These are phyloP conservation scores for Bettongia penicillata DNA, from an alignment of 2,113 vertebrate species.

Conservation along the genomic window DNA sequence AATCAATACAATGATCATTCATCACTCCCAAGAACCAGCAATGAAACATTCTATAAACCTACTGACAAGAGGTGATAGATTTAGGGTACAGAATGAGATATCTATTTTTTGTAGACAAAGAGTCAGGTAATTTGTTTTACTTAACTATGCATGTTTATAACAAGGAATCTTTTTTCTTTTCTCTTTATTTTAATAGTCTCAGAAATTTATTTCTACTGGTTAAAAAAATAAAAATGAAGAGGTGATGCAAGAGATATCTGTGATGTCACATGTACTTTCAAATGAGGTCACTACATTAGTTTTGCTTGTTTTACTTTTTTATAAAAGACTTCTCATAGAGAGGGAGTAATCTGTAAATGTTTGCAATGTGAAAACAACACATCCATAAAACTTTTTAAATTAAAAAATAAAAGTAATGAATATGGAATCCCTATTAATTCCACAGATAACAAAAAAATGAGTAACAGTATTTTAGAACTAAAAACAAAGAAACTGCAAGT, in stretches of 20 bases:
- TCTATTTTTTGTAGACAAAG: neutral
- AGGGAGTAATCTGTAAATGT: neutral
- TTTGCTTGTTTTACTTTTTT: neutral
- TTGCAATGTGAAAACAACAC: neutral
- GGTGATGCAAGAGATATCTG: neutral
- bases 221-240: neutral
- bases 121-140: neutral
- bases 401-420: neutral
- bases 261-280: neutral
- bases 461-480: neutral
- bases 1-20: neutral
- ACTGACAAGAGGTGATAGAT: neutral
- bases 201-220: neutral
- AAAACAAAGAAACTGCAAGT: neutral
- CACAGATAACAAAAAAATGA: neutral
- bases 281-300: neutral
- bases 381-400: neutral
- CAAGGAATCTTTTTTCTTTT: neutral
- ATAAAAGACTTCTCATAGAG: neutral
- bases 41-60: neutral
- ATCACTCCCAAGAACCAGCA: neutral
- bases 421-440: neutral
- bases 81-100: too few relatives aligned
- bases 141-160: neutral
- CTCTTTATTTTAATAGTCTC: neutral